phyloP scores from a whole-genome alignment of 2,797 vertebrate species.

The Rhyacichthys aspro region DNA sequence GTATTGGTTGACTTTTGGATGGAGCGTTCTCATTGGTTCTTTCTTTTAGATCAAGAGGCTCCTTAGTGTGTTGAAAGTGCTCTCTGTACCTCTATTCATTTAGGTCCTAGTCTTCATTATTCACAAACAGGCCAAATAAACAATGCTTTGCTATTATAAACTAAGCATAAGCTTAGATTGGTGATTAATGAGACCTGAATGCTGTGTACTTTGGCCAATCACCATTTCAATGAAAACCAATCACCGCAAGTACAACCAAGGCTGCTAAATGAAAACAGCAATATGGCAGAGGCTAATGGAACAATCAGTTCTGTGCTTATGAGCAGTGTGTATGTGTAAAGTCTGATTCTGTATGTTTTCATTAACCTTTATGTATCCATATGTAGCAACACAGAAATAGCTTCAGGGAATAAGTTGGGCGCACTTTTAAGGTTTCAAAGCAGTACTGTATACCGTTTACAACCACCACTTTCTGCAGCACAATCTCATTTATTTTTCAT shows the following conservation, averaged over 20 bases:
- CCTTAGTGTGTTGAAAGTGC: too few relatives aligned
- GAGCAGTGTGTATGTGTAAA: slow-evolving; percentile 18
- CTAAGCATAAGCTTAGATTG: slow-evolving; percentile 44
- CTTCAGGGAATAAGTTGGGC: slow-evolving; percentile 13
- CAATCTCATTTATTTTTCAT: slow-evolving; percentile 2
- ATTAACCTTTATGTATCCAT: slow-evolving; percentile 35
- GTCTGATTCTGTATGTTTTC: slow-evolving; percentile 25
- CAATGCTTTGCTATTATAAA: slow-evolving; percentile 32
- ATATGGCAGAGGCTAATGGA: slow-evolving; percentile 47
- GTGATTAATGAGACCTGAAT: slow-evolving; percentile 58
- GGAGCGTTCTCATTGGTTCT: too few relatives aligned
- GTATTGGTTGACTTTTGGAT: too few relatives aligned
- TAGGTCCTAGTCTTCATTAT: slow-evolving; percentile 29
- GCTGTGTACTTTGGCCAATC: slow-evolving; percentile 52
- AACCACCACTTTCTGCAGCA: background rate
- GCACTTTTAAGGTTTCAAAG: slow-evolving; percentile 1
- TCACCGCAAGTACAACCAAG: slow-evolving; percentile 27
- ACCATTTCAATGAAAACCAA: slow-evolving; percentile 32
- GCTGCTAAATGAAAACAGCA: slow-evolving; percentile 44
- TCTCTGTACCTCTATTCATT: background rate
- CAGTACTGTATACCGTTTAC: background rate
- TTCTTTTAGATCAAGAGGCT: too few relatives aligned
- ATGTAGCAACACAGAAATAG: slow-evolving; percentile 8
- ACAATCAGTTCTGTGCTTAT: slow-evolving; percentile 30
- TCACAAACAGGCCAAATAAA: slow-evolving; percentile 36